Conservation (phyloP, 30 jellyfish, hydroid and myxozoan species). For the Turritopsis rubra region DNA sequence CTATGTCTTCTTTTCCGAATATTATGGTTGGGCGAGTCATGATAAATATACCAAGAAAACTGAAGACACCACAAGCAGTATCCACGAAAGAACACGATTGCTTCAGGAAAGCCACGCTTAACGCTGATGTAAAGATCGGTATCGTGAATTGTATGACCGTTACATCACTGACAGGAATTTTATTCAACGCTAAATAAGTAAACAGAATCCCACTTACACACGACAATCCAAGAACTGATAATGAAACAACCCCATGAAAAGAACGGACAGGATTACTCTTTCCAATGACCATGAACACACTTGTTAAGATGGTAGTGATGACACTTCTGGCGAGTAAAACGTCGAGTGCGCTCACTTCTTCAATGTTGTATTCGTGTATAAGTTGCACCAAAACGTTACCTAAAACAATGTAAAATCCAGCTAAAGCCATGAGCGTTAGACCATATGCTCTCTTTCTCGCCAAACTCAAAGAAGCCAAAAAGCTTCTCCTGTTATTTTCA, state of each 20-base stretch:
- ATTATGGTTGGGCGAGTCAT: constrained; percentile 74
- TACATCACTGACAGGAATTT: constrained; percentile 71
- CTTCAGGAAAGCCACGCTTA: constrained; percentile 55
- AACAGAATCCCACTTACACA: constrained; percentile 68
- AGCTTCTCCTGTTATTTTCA: neutral
- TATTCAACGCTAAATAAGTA: constrained; percentile 54
- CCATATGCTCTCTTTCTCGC: constrained; percentile 46
- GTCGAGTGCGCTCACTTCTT: constrained; percentile 46
- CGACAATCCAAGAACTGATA: constrained; percentile 54
- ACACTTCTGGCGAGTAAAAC: constrained; percentile 60
- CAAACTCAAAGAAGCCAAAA: neutral
- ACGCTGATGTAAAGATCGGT: constrained; percentile 72
- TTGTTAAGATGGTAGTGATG: constrained; percentile 29
- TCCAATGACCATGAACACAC: constrained; percentile 53
- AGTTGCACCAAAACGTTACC: constrained; percentile 59
- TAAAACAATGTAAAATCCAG: constrained; percentile 66
- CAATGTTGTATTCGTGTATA: constrained; percentile 49
- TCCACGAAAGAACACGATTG: constrained; percentile 59
- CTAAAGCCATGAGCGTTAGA: constrained; percentile 63
- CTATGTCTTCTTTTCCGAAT: constrained; percentile 35
- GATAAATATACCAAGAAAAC: constrained; percentile 65
- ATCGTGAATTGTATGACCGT: constrained; percentile 83
- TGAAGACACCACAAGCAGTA: constrained; percentile 58
- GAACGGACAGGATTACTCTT: constrained; percentile 53
- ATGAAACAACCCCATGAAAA: neutral